phyloP scores from a whole-genome alignment of 1,140 invertebrate species.

The Zaprionus davidi region DNA sequence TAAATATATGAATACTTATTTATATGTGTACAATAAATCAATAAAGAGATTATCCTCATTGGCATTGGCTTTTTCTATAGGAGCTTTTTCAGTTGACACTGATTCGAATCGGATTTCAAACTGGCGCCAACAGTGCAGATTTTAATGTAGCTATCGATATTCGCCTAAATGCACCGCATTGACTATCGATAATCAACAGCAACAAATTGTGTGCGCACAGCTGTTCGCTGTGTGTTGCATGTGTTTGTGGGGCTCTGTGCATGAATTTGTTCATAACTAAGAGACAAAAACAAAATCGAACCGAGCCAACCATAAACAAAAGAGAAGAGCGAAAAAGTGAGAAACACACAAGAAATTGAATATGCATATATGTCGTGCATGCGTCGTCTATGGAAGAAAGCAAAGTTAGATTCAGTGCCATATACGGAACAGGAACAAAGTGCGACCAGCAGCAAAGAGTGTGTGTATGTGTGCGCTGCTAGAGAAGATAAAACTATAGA shows the following conservation, averaged over 20 bases:
- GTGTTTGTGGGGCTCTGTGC: slow-evolving; percentile 45
- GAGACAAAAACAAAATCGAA: slow-evolving; percentile 45
- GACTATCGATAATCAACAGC: slow-evolving; percentile 18
- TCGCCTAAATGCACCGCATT: slow-evolving; percentile 7
- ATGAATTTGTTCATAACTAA: slow-evolving; percentile 67
- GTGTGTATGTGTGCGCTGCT: slow-evolving; percentile 23
- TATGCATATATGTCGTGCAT: slow-evolving; percentile 20
- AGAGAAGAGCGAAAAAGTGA: not conserved
- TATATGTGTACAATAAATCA: slow-evolving; percentile 46
- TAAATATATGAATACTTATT: slow-evolving; percentile 31
- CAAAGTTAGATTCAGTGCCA: slow-evolving; percentile 10
- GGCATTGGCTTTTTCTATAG: not conserved
- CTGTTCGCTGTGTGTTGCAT: slow-evolving; percentile 53
- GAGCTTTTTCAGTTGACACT: not conserved
- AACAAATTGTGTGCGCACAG: slow-evolving; percentile 34
- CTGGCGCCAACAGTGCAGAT: slow-evolving; percentile 2
- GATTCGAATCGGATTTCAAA: not conserved
- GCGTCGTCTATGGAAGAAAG: slow-evolving; percentile 13
- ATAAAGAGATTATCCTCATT: slow-evolving; percentile 40
- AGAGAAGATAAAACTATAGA: slow-evolving; percentile 16
- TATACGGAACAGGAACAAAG: slow-evolving; percentile 40
- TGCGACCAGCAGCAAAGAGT: slow-evolving; percentile 24
- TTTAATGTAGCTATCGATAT: not conserved
- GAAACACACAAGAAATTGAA: slow-evolving; percentile 44
- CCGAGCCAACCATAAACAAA: not conserved